Evolutionary conservation across 2,888 invertebrate species (phyloP).

Genomic region (Chymomyza caudatula): DNA sequence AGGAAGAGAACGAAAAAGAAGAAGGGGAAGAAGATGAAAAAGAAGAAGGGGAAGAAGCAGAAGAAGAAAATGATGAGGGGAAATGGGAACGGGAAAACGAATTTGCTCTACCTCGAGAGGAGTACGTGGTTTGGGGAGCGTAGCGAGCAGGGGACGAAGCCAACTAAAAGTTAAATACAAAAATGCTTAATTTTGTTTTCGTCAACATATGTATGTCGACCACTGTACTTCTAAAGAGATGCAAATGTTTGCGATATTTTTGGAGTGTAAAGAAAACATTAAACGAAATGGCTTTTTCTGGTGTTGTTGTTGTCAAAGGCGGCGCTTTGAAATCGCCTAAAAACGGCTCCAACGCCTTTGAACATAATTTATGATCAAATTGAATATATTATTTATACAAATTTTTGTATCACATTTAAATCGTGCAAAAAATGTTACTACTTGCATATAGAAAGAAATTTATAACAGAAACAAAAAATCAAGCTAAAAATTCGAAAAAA

Average conservation of each 20-base stretch:
- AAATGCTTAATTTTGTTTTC: too few relatives aligned
- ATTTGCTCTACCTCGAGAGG: too few relatives aligned
- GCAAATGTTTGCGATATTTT: not conserved
- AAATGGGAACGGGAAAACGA: too few relatives aligned
- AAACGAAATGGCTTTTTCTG: not conserved
- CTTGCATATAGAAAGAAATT: not conserved
- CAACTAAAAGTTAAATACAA: too few relatives aligned
- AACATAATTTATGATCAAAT: slow-evolving; percentile 67
- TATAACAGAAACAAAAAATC: not conserved
- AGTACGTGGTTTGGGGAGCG: too few relatives aligned
- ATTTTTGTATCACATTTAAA: not conserved
- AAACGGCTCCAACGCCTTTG: slow-evolving; percentile 55
- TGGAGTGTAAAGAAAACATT: not conserved
- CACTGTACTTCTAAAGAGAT: too few relatives aligned
- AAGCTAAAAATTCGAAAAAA: slow-evolving; percentile 19
- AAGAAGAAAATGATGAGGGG: too few relatives aligned
- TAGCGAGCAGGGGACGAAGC: too few relatives aligned
- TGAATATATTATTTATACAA: slow-evolving; percentile 59
- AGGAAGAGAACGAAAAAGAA: too few relatives aligned
- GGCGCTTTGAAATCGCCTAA: slow-evolving; percentile 1
- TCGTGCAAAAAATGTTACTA: not conserved
- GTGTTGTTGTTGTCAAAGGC: slow-evolving; percentile 1
- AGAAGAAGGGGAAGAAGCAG: too few relatives aligned
- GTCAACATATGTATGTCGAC: too few relatives aligned
- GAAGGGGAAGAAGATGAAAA: too few relatives aligned